A percentile compares a stretch with the other conserved stretches of the same genome.
Evolutionary conservation across 2,113 vertebrate genomes (phyloP).

Genomic region (Cepphus grylle): DNA sequence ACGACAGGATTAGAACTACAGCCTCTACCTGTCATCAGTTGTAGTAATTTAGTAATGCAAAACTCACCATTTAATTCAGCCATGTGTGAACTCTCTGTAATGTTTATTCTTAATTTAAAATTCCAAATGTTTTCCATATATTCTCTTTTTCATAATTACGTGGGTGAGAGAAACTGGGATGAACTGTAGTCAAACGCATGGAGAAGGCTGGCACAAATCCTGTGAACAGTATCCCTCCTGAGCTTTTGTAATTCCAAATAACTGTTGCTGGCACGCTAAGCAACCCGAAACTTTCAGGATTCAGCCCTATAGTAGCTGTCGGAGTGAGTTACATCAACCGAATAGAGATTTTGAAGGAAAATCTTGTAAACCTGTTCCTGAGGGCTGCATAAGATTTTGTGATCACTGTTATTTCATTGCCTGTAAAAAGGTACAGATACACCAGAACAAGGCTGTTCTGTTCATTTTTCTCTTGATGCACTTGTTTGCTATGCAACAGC

Average conservation of each 20-base stretch:
- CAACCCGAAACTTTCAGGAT: background rate
- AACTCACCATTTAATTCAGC: background rate
- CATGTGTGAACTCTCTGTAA: background rate
- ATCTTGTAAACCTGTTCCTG: background rate
- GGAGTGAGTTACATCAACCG: background rate
- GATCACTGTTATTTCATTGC: background rate
- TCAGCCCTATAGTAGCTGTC: background rate
- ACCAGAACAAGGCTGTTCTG: background rate
- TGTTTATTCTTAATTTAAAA: background rate
- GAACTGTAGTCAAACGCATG: background rate
- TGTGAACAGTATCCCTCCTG: background rate
- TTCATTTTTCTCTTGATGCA: background rate
- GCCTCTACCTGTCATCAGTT: background rate
- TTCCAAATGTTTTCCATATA: accelerated
- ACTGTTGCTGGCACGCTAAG: background rate
- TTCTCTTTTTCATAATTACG: background rate
- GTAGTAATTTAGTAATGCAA: background rate
- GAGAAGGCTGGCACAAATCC: background rate
- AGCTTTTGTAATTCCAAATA: background rate
- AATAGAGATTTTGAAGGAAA: background rate
- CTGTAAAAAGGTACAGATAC: background rate
- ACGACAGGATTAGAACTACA: background rate
- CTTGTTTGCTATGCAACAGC: background rate
- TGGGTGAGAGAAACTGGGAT: background rate
- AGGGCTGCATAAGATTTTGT: background rate